phyloP scores from a whole-genome alignment of 1,140 invertebrate species.

The Gonioctena quinquepunctata region DNA sequence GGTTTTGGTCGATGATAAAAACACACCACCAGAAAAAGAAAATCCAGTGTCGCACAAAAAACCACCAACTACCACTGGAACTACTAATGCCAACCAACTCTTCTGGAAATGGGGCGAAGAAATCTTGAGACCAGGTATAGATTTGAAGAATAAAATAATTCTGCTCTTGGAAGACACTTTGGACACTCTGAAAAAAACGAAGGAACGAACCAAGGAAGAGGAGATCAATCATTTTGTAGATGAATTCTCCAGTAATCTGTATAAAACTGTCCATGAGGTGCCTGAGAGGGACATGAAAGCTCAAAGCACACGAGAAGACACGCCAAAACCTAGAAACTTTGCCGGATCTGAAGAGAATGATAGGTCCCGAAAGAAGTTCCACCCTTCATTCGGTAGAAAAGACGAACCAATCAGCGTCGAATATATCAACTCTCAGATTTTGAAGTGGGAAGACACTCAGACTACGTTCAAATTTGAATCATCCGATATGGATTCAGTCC shows the following conservation, averaged over 20 bases:
- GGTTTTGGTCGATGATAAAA: conserved; percentile 12
- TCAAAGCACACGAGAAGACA: background rate
- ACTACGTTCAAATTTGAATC: conserved; percentile 34
- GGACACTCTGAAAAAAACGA: conserved; percentile 24
- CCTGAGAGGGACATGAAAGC: background rate
- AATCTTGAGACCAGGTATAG: conserved; percentile 36
- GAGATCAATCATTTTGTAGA: conserved; percentile 25
- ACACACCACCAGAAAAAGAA: conserved; percentile 21
- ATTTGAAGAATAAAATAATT: conserved; percentile 41
- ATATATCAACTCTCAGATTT: conserved; percentile 39
- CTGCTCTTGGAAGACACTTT: conserved; percentile 32
- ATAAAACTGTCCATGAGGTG: conserved; percentile 13
- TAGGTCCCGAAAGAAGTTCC: background rate
- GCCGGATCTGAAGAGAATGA: background rate
- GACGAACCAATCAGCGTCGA: conserved; percentile 25
- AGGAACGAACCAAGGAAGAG: conserved; percentile 16
- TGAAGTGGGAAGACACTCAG: conserved; percentile 36
- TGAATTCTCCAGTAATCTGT: conserved; percentile 27
- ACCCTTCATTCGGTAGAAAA: background rate
- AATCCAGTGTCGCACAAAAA: conserved; percentile 24
- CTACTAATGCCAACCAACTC: conserved; percentile 14
- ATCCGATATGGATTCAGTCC: conserved; percentile 26
- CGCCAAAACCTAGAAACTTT: background rate
- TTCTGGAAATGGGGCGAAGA: conserved; percentile 45
- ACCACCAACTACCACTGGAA: background rate